A percentile compares a stretch with the other conserved stretches of the same genome.
These are phyloP conservation scores for Pseudococcus jackbeardsleyi DNA, from an alignment of 2,888 invertebrate genomes.

Conservation along the genomic window DNA sequence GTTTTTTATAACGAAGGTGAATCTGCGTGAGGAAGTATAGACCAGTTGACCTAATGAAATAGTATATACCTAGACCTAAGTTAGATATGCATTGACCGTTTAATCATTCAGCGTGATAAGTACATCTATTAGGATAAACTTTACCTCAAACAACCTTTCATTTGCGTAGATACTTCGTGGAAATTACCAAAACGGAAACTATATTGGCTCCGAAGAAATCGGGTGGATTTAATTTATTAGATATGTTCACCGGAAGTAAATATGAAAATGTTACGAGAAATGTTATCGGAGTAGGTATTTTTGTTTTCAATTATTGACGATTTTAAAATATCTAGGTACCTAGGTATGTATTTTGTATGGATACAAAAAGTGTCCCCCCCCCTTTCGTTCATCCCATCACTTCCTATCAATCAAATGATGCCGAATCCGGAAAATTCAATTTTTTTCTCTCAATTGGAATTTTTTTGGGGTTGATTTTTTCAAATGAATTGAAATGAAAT, in stretches of 20 bases:
- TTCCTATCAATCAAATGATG: too few species aligned
- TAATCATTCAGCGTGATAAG: slow-evolving; percentile 22
- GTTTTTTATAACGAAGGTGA: slow-evolving; percentile 17
- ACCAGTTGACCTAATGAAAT: slow-evolving; percentile 40
- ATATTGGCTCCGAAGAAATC: background rate
- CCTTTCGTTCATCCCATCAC: too few species aligned
- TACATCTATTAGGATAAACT: background rate
- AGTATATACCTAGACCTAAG: background rate
- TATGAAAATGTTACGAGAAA: slow-evolving; percentile 20
- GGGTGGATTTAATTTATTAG: background rate
- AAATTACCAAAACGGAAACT: slow-evolving; percentile 41
- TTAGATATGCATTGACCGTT: background rate
- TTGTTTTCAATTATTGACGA: background rate
- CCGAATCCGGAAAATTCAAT: too few species aligned
- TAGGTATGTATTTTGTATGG: too few species aligned
- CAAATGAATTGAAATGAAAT: too few species aligned
- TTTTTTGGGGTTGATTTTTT: too few species aligned
- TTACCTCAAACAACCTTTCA: background rate
- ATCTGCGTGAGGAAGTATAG: slow-evolving; percentile 22
- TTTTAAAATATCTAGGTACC: background rate
- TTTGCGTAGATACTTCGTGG: slow-evolving; percentile 20
- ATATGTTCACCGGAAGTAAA: background rate
- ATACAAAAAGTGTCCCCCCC: too few species aligned
- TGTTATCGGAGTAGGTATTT: background rate
- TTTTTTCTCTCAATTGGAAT: too few species aligned